Evolutionary conservation across 64 coral and sea anemone species (phyloP), one percentile per base, ranked within the genome.

Genomic region (Montipora sp.): DNA sequence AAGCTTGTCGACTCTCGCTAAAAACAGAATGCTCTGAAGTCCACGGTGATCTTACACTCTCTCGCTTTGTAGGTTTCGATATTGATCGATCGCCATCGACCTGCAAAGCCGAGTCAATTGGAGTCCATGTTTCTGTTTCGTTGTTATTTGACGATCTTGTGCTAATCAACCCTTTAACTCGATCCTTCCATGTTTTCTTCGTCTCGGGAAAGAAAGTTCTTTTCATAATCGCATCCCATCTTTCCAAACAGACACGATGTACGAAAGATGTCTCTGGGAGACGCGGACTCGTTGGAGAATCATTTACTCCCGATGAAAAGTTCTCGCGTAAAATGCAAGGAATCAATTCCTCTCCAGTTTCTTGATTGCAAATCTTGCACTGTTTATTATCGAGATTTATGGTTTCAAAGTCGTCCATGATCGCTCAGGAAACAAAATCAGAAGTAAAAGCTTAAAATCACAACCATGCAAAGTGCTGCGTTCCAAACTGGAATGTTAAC

Each of bases 161-260:
- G 58, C 59, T 96, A 8, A 96, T 76, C 20, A 96, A 76, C 14
- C 93, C 88, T 66, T 88, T 93, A 77, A 96, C 50, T 48, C 23
- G 90, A 72, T 94, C 92, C n/a, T 96, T 96, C 92, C 92, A 96
- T 51, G 95, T 87, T 96, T 92, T 85, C 73, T 96, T 94, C 46
- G 91, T 68, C 67, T 87, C 81, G 44, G 91, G 87, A 27, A 66
- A 84, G 48, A 94, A 51, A 19, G 88, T 90, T 14, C 77, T 90
- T 69, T 93, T 75, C 61, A 96, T 91, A 0, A 96, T 88, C 24
- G 87, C 57, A 51, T 96, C 87, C 95, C 95, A 96, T 75, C 80
- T 93, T 20, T 87, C 76, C 20, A 96, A 69, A 44, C 95, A 96
- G 44, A 80, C 75, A 16, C 90, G 91, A 71, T 96, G 95, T 6